Conservation (phyloP, 2,113 vertebrate genomes). For the Protobothrops flavoviridis region DNA sequence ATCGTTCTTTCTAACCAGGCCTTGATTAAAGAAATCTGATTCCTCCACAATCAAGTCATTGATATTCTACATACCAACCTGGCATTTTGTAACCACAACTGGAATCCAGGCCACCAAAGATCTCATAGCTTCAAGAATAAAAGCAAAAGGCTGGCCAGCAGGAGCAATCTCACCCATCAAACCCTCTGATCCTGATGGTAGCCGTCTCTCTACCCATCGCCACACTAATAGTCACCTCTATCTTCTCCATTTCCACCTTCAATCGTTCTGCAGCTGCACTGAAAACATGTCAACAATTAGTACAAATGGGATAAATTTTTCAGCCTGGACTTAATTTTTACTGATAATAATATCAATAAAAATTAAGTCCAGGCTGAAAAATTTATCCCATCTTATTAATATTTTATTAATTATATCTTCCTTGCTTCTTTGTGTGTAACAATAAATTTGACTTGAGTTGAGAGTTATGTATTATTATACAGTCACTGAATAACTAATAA, state of each 20-base stretch:
- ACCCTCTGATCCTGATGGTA: background rate
- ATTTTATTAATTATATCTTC: background rate
- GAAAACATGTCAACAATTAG: background rate
- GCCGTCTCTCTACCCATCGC: background rate
- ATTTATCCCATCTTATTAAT: background rate
- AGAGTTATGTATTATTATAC: background rate
- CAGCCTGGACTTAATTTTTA: background rate
- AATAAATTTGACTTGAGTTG: background rate
- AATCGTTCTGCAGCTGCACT: background rate
- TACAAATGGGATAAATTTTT: background rate
- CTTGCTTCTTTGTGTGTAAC: background rate
- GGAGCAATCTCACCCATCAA: background rate
- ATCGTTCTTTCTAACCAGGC: background rate
- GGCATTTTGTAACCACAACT: background rate
- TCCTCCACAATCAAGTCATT: background rate
- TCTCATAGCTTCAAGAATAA: background rate
- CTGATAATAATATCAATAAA: too few relatives aligned
- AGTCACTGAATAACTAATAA: background rate
- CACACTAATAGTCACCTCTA: background rate
- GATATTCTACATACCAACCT: background rate
- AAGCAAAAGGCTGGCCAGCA: background rate
- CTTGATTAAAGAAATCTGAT: background rate
- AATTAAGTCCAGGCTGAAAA: too few relatives aligned
- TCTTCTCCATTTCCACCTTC: background rate
- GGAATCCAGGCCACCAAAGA: background rate